Evolutionary conservation across 2,797 vertebrate genomes (phyloP), one percentile per base, ranked within the genome.

Genomic region (Apogon hyalosoma): DNA sequence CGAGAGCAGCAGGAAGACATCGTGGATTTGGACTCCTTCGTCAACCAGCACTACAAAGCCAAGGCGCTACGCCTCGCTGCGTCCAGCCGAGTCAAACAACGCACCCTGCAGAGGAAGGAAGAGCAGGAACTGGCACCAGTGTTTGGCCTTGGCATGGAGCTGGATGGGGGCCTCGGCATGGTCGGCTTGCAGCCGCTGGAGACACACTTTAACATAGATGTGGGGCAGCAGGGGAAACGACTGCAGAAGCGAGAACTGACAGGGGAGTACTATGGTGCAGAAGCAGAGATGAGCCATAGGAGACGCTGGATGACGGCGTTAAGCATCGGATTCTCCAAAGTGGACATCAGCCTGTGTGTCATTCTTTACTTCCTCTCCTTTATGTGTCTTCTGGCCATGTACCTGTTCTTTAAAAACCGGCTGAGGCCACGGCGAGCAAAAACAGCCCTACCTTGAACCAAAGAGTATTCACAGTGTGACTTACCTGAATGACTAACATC

Each of bases 301-400:
- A 86, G 84, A 43, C 93, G 76, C 54, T 97, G 94, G 96, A 89
- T 96, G 57, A 94, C 90, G 46, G 53, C 94, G 75, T 86, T 97
- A 0, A 95, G 87, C 11, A 83, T 95, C 5, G 95, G 93, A 16
- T 96, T 98, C 87, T 97, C 97, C 51, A 92, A 90, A 61, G 64
- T 95, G 86, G 97, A 98, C 74, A 57, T 97, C 88, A 97, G 96
- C 90, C 92, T 98, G 13, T 98, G 95, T 2, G 82, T 97, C 19
- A 79, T 94, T 28, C 94, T 99, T 5, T 99, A 98, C 40, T 87
- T 94, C 51, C 87, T 97, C 67, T 97, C 97, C 60, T 94, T 92
- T 75, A 78, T 95, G 90, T 96, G 96, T 73, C 94, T 98, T 6
- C 68, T 98, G 43, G 89, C 85, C 75, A 94, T 97, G 95, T 98